phyloP scores from a whole-genome alignment of 2,888 invertebrate genomes.

The Morpho achilles region DNA sequence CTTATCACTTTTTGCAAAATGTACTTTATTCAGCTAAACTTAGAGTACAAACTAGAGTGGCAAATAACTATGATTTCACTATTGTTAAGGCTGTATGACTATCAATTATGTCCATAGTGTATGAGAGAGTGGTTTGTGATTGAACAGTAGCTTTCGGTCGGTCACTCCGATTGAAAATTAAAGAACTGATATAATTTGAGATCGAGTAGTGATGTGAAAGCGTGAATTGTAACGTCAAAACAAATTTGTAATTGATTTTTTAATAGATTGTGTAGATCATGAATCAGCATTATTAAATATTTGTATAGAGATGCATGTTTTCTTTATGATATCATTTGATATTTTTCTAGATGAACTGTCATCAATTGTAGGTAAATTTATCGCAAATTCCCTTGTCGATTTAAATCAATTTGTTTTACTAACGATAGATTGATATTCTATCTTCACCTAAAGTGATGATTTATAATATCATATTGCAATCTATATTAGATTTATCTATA shows the following conservation, averaged over 20 bases:
- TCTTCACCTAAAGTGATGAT: too few species aligned
- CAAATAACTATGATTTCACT: slow-evolving; percentile 57
- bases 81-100: slow-evolving; percentile 75
- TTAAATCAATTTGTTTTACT: slow-evolving; percentile 3
- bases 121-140: slow-evolving; percentile 72
- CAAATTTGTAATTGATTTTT: slow-evolving; percentile 26
- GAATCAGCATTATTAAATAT: slow-evolving; percentile 21
- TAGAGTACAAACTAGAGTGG: slow-evolving; percentile 40
- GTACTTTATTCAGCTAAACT: slow-evolving; percentile 29
- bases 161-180: slow-evolving; percentile 72
- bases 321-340: slow-evolving; percentile 8
- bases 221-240: slow-evolving; percentile 26
- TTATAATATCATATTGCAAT: too few species aligned
- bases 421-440: not conserved
- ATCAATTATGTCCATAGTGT: slow-evolving; percentile 74
- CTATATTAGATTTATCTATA: too few species aligned
- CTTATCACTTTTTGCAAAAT: slow-evolving; percentile 30
- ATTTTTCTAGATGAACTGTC: slow-evolving; percentile 8
- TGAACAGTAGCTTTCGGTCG: slow-evolving; percentile 73
- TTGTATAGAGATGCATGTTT: slow-evolving; percentile 9
- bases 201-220: slow-evolving; percentile 54
- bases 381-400: slow-evolving; percentile 1
- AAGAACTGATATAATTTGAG: slow-evolving; percentile 76
- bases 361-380: slow-evolving; percentile 1
- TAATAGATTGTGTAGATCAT: slow-evolving; percentile 22